These are phyloP conservation scores for Aphis gossypii DNA, from an alignment of 1,140 invertebrate genomes.

Conservation along the genomic window DNA sequence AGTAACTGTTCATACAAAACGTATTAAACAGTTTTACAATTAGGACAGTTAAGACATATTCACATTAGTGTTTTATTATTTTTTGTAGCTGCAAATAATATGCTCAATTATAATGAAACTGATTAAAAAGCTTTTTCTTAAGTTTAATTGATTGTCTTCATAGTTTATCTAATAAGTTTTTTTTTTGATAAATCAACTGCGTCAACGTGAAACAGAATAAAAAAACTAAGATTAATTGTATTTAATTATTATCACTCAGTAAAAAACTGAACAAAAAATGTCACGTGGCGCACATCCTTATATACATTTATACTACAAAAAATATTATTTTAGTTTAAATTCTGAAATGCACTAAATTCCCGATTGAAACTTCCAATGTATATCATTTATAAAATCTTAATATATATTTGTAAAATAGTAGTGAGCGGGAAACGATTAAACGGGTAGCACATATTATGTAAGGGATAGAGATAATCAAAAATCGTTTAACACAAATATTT, in stretches of 20 bases:
- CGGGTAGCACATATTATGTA: no score
- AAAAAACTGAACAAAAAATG: not conserved
- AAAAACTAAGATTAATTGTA: not conserved
- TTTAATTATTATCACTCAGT: not conserved
- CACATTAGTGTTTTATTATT: not conserved
- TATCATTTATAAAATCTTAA: not conserved
- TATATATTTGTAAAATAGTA: not conserved
- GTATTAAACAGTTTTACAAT: not conserved
- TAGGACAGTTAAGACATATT: not conserved
- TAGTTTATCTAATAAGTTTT: not conserved
- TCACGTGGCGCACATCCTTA: not conserved
- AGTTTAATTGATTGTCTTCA: not conserved
- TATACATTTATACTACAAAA: not conserved
- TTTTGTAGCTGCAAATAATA: not conserved
- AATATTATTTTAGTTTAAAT: not conserved
- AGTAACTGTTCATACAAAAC: not conserved
- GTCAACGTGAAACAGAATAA: not conserved
- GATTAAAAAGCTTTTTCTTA: conserved; percentile 11
- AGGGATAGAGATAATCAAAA: no score
- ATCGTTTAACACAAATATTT: not conserved
- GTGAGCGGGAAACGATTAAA: no score
- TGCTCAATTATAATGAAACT: not conserved
- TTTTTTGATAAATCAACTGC: not conserved
- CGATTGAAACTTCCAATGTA: not conserved
- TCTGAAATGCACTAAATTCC: no score